Conservation (phyloP, 2,113 vertebrate genomes). For the Tachysurus vachellii region DNA sequence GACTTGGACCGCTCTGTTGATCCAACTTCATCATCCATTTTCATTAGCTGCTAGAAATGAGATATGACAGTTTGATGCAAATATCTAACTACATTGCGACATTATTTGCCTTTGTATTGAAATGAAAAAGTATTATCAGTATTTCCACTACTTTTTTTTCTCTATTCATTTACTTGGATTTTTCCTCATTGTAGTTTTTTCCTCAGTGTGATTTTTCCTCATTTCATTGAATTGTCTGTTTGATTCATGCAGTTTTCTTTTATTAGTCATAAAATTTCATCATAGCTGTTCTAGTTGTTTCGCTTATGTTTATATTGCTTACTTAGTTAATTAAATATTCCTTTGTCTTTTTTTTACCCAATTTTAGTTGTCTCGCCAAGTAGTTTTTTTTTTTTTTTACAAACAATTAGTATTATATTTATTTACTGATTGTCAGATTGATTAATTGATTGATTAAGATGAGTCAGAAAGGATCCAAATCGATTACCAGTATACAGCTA, state of each 20-base stretch:
- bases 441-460: background rate
- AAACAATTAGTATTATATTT: background rate
- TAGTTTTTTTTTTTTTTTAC: background rate
- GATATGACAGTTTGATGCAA: background rate
- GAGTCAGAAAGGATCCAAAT: background rate
- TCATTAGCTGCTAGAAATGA: background rate
- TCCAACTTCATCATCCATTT: background rate
- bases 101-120: background rate
- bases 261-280: background rate
- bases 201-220: background rate
- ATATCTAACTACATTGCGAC: background rate
- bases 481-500: background rate
- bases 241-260: background rate
- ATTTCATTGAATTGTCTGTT: background rate
- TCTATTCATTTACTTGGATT: background rate
- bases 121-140: background rate
- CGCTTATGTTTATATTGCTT: background rate
- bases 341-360: background rate
- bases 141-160: background rate
- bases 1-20: background rate
- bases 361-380: background rate
- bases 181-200: background rate
- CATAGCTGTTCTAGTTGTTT: background rate
- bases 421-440: background rate
- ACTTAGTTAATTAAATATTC: background rate